These are phyloP conservation scores for Sorex araneus DNA, from an alignment of 2,113 vertebrate species.

Conservation along the genomic window DNA sequence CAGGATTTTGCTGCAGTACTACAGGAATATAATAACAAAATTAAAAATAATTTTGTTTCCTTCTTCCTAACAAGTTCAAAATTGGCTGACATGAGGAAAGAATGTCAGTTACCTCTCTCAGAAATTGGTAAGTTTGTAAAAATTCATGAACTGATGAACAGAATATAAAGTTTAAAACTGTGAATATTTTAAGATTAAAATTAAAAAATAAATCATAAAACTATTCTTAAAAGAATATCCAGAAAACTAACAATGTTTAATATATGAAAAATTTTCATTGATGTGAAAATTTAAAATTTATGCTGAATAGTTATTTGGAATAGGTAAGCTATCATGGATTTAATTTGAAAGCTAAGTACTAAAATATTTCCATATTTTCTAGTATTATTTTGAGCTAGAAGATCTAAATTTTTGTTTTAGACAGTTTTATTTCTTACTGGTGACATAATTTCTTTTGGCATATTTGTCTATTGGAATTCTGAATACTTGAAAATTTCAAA, in stretches of 20 bases:
- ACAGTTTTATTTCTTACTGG: not conserved
- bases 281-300: not conserved
- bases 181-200: not conserved
- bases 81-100: slow-evolving; percentile 79
- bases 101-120: slow-evolving; percentile 84
- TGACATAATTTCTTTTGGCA: slow-evolving; percentile 5
- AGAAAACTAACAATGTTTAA: not conserved
- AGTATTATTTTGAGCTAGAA: not conserved
- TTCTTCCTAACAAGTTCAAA: slow-evolving; percentile 81
- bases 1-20: slow-evolving; percentile 80
- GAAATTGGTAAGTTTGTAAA: slow-evolving; percentile 75
- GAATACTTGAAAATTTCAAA: not conserved
- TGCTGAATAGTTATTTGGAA: not conserved
- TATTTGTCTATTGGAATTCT: not conserved
- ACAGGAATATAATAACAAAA: slow-evolving; percentile 79
- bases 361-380: not conserved
- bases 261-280: not conserved
- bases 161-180: not conserved
- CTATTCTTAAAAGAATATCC: too few relatives aligned
- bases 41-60: slow-evolving; percentile 77
- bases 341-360: not conserved
- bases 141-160: not conserved
- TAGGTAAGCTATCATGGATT: not conserved
- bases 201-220: not conserved
- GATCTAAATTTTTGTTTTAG: not conserved